These are phyloP conservation scores for Drosophila algonquin DNA, from an alignment of 2,888 invertebrate species.

Conservation along the genomic window DNA sequence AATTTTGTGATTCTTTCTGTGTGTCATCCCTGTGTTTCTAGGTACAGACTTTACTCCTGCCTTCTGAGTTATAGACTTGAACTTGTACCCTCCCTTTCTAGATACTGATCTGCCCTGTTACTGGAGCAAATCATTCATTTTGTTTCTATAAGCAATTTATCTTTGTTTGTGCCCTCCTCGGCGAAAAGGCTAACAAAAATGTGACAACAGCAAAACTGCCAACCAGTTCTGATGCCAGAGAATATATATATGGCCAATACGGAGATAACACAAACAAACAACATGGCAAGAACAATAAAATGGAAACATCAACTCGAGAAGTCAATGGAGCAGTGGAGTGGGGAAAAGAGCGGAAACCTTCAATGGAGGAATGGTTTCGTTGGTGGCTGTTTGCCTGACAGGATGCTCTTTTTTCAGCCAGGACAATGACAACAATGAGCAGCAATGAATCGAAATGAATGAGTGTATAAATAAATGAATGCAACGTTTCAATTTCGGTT, in stretches of 20 bases:
- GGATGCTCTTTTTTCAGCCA: conserved; percentile 10
- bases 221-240: conserved; percentile 7
- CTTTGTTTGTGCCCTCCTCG: conserved; percentile 7
- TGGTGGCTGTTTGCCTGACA: conserved; percentile 31
- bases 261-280: conserved; percentile 29
- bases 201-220: conserved; percentile 37
- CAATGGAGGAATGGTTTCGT: conserved; percentile 8
- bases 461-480: conserved; percentile 48
- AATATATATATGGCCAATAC: conserved; percentile 25
- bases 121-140: conserved; percentile 37
- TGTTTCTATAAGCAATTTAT: conserved; percentile 45
- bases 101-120: neutral
- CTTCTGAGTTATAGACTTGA: no score
- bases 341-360: conserved; percentile 17
- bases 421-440: conserved; percentile 53
- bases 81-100: neutral
- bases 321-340: conserved; percentile 23
- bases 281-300: conserved; percentile 48
- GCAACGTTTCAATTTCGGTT: conserved; percentile 43
- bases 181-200: conserved; percentile 27
- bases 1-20: no score
- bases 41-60: neutral
- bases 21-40: neutral
- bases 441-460: conserved; percentile 52
- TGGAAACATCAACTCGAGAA: conserved; percentile 45